Base-by-base conservation (phyloP, 1,140 invertebrate genomes). In the Hylaeus anthracinus region DNA sequence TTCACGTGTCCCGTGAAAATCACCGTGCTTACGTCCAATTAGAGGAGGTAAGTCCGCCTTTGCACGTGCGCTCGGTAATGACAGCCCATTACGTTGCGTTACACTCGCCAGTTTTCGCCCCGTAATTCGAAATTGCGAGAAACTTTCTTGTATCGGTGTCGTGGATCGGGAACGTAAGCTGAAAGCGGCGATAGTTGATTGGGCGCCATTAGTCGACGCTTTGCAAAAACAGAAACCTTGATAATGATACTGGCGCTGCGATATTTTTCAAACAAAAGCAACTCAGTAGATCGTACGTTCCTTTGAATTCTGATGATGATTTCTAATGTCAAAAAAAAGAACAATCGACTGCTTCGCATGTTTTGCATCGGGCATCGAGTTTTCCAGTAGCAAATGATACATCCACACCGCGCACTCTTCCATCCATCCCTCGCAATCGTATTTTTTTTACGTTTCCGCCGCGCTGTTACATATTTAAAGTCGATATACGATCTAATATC, bases 401-500 rank as follows among this genome's bases (percentile, higher is more conserved):
- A 63, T 3, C 3, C 10, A 26, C 0, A 67, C 61, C 43, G 41
- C 65, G 75, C 66, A 71, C 43, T 60, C 69, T 72, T 79, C 67
- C 65, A 26, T 77, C 64, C 79, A 41, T 8, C 63, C 55, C 67
- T 55, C 70, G 43, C 75, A n/a, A 66, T 64, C 53, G 55, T 39
- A 8, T 37, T 79, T 83, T 83, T 83, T 84, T 84, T 71, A 72
- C 56, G 43, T 45, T 10, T 61, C 60, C 5, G 37, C 5, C 1
- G 45, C 37, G 12, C 53, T 60, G 74, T 72, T 85, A 75, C 82
- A 88, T 88, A 85, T 88, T 88, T 84, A 88, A 75, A 70, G 78
- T 60, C 88, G 80, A 86, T 84, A 74, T 85, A 88, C 83, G 85
- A 88, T 83, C 87, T 89, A 88, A 89, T 89, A 89, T 89, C 81